phyloP scores from a whole-genome alignment of 2,797 vertebrate genomes.

The Chelidonichthys spinosus region DNA sequence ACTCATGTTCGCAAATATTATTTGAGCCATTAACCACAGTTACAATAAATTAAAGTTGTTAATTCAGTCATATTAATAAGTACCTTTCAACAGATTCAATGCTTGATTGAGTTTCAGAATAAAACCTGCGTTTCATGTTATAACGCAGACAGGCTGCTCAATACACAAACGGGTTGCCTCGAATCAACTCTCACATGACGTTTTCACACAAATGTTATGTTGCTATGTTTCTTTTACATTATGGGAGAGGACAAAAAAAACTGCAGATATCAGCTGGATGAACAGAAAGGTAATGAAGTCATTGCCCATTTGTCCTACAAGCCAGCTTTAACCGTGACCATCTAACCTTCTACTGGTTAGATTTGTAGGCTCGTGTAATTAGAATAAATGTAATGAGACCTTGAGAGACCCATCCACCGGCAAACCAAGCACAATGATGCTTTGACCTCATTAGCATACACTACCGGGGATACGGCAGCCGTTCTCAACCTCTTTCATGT shows the following conservation, averaged over 20 bases:
- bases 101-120: slow-evolving; percentile 12
- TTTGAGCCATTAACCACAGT: slow-evolving; percentile 29
- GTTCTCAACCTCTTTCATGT: too few relatives aligned
- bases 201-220: neutral
- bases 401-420: slow-evolving; percentile 43
- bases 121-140: neutral
- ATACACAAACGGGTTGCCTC: neutral
- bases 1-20: slow-evolving; percentile 42
- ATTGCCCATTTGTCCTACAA: neutral
- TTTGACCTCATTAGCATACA: slow-evolving; percentile 7
- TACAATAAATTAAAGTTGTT: slow-evolving; percentile 28
- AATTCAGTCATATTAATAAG: slow-evolving; percentile 29
- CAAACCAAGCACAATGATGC: slow-evolving; percentile 16
- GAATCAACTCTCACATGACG: neutral
- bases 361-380: slow-evolving; percentile 19
- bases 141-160: neutral
- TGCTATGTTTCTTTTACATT: neutral
- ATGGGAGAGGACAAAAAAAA: neutral
- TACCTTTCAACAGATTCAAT: slow-evolving; percentile 2
- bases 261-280: slow-evolving; percentile 1
- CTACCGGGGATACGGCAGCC: neutral
- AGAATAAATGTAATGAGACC: slow-evolving; percentile 24
- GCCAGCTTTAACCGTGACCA: slow-evolving; percentile 4
- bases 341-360: slow-evolving; percentile 6
- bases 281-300: neutral